Base-by-base conservation (phyloP, 2,888 invertebrate species). In the Tenthredo mesomela region DNA sequence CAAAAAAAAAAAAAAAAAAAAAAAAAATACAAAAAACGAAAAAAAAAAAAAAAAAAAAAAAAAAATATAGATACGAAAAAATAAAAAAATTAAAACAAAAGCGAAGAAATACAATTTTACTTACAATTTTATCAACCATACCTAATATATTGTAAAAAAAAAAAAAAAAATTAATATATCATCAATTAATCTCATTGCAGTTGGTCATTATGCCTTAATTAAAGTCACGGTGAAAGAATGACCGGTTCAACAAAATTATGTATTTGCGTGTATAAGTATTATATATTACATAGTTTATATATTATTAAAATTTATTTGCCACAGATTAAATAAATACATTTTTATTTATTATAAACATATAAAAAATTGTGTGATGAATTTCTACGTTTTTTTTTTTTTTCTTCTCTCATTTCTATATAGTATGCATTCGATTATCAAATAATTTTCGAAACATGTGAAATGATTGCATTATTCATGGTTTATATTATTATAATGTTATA, bases 171-270 rank as follows among this genome's bases (percentile, higher is more conserved):
- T 7, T 73, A 18, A 33, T 67, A 33, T 67, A 67, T 67, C 18
- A 67, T 67, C 33, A 29, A 29, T 67, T 67, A 67, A 33, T 67
- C 29, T 67, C 33, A 67, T 18, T 33, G 18, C 67, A 33, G 67
- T 67, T 67, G 67, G 33, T 67, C 33, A 61, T 61, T 67, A 37
- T 37, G 67, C 67, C 67, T 67, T 67, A 67, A 33, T 18, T 67
- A 33, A 33, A 3, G 33, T 33, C 33, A 67, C 33, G 33, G 67
- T 67, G 67, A 33, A 67, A 67, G 29, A 33, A 67, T 25, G 29
- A 67, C 33, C 61, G 61, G 10, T 61, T 61, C 4, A 33, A 37
- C 6, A 25, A 1, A 33, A 25, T 29, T 29, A 25, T 65, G 3
- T 21, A 65, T 15, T 15, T 47, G 47, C 15, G 47, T 47, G 12